These are phyloP conservation scores for Polydrusus tereticollis DNA, from an alignment of 2,888 invertebrate species.

Conservation along the genomic window DNA sequence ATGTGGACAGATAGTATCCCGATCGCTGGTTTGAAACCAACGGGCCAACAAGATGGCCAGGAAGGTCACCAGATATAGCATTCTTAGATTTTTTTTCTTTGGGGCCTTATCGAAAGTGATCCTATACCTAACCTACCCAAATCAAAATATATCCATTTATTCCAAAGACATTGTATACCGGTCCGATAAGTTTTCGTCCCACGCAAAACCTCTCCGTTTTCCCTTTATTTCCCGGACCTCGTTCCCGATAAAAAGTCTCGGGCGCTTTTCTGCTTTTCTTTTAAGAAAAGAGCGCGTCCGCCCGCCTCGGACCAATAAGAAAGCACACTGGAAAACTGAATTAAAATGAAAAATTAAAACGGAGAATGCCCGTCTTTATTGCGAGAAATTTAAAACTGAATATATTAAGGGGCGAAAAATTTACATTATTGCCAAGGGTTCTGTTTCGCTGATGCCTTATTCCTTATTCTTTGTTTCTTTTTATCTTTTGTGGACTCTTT, in stretches of 20 bases:
- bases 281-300: slow-evolving; percentile 34
- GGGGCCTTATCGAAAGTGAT: no score
- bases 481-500: slow-evolving; percentile 10
- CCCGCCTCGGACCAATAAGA: slow-evolving; percentile 45
- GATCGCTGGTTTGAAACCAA: no score
- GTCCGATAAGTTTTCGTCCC: no score
- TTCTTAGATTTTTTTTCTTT: no score
- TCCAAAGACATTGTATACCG: no score
- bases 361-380: slow-evolving; percentile 63
- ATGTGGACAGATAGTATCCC: no score
- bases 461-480: slow-evolving; percentile 40
- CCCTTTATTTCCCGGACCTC: slow-evolving; percentile 24
- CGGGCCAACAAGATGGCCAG: no score
- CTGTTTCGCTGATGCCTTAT: slow-evolving; percentile 47
- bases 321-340: slow-evolving; percentile 58
- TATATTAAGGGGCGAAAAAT: slow-evolving; percentile 60
- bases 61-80: no score
- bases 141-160: no score
- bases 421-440: slow-evolving; percentile 55
- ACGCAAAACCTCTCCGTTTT: slow-evolving; percentile 25
- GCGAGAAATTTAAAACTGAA: slow-evolving; percentile 62
- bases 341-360: slow-evolving; percentile 64
- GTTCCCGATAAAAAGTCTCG: slow-evolving; percentile 47
- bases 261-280: slow-evolving; percentile 48
- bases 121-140: no score